Evolutionary conservation across 2,797 vertebrate species (phyloP).

Genomic region (Rhynchonycteris naso): DNA sequence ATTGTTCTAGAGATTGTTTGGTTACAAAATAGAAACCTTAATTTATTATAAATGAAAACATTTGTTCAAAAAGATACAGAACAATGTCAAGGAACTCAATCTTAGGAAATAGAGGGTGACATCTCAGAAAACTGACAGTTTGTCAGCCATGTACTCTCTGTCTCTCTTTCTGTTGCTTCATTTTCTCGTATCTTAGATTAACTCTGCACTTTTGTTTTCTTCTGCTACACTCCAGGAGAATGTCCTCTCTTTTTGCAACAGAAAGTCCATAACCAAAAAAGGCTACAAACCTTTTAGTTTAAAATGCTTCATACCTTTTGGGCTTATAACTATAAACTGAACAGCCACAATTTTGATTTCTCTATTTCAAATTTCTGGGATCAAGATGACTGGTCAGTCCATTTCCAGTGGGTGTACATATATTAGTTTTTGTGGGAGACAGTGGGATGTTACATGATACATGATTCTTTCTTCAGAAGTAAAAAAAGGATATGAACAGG

Average conservation of each 20-base stretch:
- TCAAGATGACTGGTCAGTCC: neutral
- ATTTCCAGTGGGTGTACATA: neutral
- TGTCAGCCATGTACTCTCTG: neutral
- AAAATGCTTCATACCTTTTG: accelerated
- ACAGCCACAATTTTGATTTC: neutral
- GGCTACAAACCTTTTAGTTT: neutral
- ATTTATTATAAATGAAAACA: neutral
- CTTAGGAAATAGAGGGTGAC: neutral
- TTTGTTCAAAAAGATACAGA: neutral
- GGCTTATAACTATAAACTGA: neutral
- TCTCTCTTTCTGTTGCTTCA: neutral
- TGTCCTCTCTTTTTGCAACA: neutral
- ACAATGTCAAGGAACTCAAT: neutral
- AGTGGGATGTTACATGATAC: neutral
- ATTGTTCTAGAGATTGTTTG: neutral
- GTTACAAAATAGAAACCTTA: neutral
- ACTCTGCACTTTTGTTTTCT: neutral
- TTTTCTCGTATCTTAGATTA: neutral
- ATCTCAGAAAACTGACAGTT: neutral
- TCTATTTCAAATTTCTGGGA: neutral
- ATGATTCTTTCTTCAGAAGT: neutral
- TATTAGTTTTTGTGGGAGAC: neutral
- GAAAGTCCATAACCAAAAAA: neutral
- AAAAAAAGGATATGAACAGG: neutral
- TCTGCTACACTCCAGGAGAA: neutral